A percentile compares a stretch with the other conserved stretches of the same genome.
Evolutionary conservation across 1,140 invertebrate genomes (phyloP).

Genomic region (Drosophila suzukii): DNA sequence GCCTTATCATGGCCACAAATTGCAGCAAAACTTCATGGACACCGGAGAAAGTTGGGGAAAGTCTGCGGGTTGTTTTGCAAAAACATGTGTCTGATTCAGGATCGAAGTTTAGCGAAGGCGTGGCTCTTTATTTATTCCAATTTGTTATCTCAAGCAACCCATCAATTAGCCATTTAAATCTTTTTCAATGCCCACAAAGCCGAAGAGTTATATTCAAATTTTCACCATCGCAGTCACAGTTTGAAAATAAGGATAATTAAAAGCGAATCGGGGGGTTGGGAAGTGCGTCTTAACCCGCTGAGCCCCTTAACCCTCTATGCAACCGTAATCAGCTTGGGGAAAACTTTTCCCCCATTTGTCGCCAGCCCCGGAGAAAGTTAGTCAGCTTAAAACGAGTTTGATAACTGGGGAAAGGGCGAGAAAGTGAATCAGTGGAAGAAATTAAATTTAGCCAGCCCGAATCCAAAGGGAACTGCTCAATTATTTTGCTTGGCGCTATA

Average conservation of each 20-base stretch:
- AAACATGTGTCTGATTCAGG: neutral
- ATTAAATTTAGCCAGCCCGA: slow-evolving; percentile 14
- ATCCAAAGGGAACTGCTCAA: slow-evolving; percentile 36
- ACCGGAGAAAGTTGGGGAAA: neutral
- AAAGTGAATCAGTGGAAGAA: neutral
- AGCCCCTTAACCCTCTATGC: neutral
- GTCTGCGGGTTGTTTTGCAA: neutral
- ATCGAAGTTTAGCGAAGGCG: neutral
- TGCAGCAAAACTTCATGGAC: slow-evolving; percentile 13
- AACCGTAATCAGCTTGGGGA: slow-evolving; percentile 27
- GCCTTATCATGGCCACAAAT: slow-evolving; percentile 55
- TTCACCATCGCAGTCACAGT: slow-evolving; percentile 42
- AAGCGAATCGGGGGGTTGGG: slow-evolving; percentile 66
- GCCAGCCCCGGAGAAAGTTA: slow-evolving; percentile 34
- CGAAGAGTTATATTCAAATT: slow-evolving; percentile 27
- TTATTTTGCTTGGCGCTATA: slow-evolving; percentile 66
- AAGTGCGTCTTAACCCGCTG: neutral
- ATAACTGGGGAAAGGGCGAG: neutral
- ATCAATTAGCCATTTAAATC: slow-evolving; percentile 16
- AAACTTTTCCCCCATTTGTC: slow-evolving; percentile 35
- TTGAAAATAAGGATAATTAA: slow-evolving; percentile 75
- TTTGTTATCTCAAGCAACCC: neutral
- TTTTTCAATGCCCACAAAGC: slow-evolving; percentile 1
- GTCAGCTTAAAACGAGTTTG: slow-evolving; percentile 52
- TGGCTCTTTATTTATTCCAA: neutral